Conservation (phyloP, 2,113 vertebrate species). For the Rutilus rutilus region DNA sequence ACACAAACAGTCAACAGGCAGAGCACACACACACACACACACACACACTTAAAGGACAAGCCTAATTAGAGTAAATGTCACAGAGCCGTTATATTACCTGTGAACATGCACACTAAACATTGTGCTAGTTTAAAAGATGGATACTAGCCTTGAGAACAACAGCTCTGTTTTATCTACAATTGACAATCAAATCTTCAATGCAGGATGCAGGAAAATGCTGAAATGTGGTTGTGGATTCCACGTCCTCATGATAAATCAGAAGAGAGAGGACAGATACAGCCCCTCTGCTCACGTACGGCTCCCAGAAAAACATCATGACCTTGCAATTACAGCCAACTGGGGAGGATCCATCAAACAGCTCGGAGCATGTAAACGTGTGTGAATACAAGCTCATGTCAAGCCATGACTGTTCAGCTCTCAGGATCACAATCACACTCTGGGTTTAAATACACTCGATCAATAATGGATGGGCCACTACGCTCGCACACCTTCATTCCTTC, state of each 20-base stretch:
- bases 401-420: background rate
- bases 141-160: background rate
- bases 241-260: constrained; percentile 7
- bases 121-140: constrained; percentile 10
- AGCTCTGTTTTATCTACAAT: background rate
- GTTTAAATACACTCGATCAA: constrained; percentile 27
- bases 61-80: constrained; percentile 47
- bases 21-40: background rate
- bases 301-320: constrained; percentile 40
- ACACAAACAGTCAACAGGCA: background rate
- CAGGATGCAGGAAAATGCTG: constrained; percentile 5
- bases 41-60: constrained; percentile 32
- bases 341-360: background rate
- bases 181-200: background rate
- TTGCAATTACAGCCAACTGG: constrained; percentile 28
- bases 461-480: background rate
- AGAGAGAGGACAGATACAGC: constrained; percentile 3
- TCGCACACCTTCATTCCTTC: constrained; percentile 5
- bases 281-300: background rate
- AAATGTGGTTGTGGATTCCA: background rate
- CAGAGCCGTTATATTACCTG: constrained; percentile 6
- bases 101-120: background rate
- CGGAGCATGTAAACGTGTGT: background rate
- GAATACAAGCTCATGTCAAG: background rate
- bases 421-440: background rate